A percentile compares a stretch with the other conserved stretches of the same genome.
Conservation (phyloP, 2,797 vertebrate genomes). For the Rhincodon typus region DNA sequence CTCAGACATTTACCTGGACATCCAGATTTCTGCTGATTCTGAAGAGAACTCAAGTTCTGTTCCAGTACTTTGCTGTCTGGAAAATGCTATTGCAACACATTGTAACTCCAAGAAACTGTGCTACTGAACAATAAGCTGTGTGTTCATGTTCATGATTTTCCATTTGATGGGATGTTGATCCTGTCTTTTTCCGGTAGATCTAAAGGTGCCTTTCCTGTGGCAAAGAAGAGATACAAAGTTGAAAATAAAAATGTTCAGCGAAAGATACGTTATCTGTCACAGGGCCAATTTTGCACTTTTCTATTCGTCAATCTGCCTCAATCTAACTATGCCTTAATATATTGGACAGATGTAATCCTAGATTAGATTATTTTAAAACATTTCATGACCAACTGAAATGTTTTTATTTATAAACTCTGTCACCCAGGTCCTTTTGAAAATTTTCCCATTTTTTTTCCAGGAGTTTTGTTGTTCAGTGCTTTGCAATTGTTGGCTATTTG, state of each 20-base stretch:
- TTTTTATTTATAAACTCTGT: background rate
- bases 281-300: background rate
- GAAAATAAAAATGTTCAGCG: background rate
- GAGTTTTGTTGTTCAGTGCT: background rate
- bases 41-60: background rate
- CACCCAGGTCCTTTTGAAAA: background rate
- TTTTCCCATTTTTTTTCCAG: background rate
- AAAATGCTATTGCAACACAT: background rate
- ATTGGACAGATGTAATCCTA: background rate
- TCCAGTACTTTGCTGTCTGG: background rate
- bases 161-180: background rate
- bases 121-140: background rate
- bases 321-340: background rate
- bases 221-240: background rate
- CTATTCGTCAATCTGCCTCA: background rate
- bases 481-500: background rate
- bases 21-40: background rate
- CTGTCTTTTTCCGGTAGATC: background rate
- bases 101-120: background rate
- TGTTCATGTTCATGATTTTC: background rate
- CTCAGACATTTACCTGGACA: background rate
- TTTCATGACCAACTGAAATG: background rate
- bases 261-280: background rate
- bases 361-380: background rate
- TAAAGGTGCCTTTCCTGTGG: background rate